Conservation (phyloP, 2,888 invertebrate genomes). For the Cheilosia variabilis region DNA sequence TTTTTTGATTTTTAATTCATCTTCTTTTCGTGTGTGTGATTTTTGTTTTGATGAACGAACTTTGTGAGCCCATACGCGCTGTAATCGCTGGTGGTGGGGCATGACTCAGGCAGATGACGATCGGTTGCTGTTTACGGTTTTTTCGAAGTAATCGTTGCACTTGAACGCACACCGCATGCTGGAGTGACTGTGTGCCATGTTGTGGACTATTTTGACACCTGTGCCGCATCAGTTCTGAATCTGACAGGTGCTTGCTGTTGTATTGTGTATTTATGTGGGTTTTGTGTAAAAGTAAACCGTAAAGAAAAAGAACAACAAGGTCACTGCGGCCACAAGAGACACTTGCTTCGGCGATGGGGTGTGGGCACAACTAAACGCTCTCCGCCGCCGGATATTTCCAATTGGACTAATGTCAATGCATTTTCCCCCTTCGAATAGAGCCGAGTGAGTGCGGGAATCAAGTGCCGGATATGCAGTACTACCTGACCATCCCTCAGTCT, state of each 20-base stretch:
- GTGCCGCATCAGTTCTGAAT: conserved; percentile 48
- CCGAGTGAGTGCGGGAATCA: conserved; percentile 60
- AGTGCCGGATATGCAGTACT: conserved; percentile 71
- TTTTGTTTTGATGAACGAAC: conserved; percentile 30
- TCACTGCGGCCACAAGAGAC: conserved; percentile 16
- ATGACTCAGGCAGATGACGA: conserved; percentile 52
- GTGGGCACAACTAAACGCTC: conserved; percentile 61
- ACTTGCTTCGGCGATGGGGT: conserved; percentile 50
- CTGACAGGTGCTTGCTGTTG: conserved; percentile 50
- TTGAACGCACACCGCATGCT: conserved; percentile 63
- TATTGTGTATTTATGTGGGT: conserved; percentile 22
- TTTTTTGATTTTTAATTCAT: conserved; percentile 23
- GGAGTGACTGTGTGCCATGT: conserved; percentile 29
- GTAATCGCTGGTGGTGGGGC: conserved; percentile 30
- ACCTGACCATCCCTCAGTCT: conserved; percentile 73
- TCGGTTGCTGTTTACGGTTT: conserved; percentile 61
- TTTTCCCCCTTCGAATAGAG: conserved; percentile 33
- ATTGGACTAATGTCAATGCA: conserved; percentile 72
- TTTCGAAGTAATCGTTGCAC: conserved; percentile 62
- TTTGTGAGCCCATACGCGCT: conserved; percentile 11
- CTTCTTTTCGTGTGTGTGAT: conserved; percentile 19
- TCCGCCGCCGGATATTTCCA: conserved; percentile 72
- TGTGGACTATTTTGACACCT: conserved; percentile 67
- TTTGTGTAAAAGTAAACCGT: conserved; percentile 4
- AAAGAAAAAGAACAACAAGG: conserved; percentile 51